A percentile compares a stretch with the other conserved stretches of the same genome.
These are phyloP conservation scores for Centrocercus urophasianus DNA, from an alignment of 2,113 vertebrate species.

Conservation along the genomic window DNA sequence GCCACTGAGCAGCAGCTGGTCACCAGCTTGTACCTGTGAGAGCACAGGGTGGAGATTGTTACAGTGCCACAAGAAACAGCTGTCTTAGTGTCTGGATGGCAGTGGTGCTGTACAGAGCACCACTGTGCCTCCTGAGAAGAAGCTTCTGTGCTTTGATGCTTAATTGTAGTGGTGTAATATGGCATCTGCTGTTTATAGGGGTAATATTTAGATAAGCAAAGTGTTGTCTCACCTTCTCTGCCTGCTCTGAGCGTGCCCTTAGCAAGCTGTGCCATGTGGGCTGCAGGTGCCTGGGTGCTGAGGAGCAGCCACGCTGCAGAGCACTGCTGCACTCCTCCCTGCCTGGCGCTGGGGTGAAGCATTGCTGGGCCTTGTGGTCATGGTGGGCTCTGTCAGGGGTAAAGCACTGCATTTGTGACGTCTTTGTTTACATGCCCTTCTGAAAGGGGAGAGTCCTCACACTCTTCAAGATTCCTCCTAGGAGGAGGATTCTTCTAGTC, in stretches of 20 bases:
- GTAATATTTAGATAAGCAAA: neutral
- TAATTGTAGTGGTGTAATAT: neutral
- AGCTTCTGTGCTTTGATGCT: slow-evolving; percentile 5
- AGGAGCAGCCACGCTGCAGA: neutral
- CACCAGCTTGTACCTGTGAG: neutral
- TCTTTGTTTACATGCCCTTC: slow-evolving; percentile 45
- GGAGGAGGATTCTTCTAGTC: slow-evolving; percentile 28
- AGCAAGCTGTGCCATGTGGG: neutral
- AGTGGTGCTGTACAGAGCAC: neutral
- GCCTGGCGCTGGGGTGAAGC: neutral
- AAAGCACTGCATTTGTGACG: slow-evolving; percentile 19
- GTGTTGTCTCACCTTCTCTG: neutral
- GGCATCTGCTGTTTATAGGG: neutral
- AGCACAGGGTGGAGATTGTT: neutral
- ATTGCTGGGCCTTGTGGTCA: neutral
- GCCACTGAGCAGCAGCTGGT: slow-evolving; percentile 10
- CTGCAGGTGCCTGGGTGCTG: neutral
- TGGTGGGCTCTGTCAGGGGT: slow-evolving; percentile 21
- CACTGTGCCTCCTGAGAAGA: neutral
- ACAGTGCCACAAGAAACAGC: neutral
- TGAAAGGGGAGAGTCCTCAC: slow-evolving; percentile 15
- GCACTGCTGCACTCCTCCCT: accelerated
- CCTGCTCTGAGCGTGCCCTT: slow-evolving; percentile 6
- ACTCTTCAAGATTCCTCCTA: neutral
- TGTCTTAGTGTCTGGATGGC: neutral